A percentile compares a stretch with the other conserved stretches of the same genome.
Evolutionary conservation across 2,113 vertebrate genomes (phyloP).

Genomic region (Ammodytes marinus): DNA sequence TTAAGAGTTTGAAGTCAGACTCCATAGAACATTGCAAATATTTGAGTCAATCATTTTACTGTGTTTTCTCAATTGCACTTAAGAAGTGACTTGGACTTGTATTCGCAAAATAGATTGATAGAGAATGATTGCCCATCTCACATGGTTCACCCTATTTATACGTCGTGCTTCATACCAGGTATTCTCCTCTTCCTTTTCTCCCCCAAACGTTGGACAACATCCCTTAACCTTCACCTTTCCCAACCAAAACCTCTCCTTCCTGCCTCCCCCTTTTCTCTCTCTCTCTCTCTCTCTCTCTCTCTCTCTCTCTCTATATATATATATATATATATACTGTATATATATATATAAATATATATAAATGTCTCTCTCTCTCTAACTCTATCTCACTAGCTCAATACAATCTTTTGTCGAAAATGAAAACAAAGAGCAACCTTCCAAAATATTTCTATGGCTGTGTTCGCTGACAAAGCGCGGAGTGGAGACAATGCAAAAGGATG

Average conservation of each 20-base stretch:
- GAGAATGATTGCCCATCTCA: slow-evolving; percentile 4
- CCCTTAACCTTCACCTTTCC: slow-evolving; percentile 63
- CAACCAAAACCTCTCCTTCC: slow-evolving; percentile 21
- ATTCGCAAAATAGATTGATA: too few relatives aligned
- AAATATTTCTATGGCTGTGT: slow-evolving; percentile 84
- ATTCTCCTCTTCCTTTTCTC: slow-evolving; percentile 8
- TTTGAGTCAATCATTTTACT: too few relatives aligned
- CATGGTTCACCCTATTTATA: slow-evolving; percentile 32
- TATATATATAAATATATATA: too few relatives aligned
- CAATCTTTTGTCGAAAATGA: slow-evolving; percentile 83
- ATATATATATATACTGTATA: too few relatives aligned
- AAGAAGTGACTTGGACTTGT: too few relatives aligned
- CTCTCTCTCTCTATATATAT: not conserved
- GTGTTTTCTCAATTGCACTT: too few relatives aligned
- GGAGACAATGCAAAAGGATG: slow-evolving; percentile 82
- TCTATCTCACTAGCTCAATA: slow-evolving; percentile 53
- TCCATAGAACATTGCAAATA: too few relatives aligned
- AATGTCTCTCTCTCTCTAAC: slow-evolving; percentile 3
- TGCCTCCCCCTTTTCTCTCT: not conserved
- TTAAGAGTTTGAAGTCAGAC: too few relatives aligned
- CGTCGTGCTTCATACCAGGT: not conserved
- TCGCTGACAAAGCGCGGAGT: slow-evolving; percentile 81
- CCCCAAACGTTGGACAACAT: slow-evolving; percentile 49
- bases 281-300: not conserved
- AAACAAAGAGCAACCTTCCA: slow-evolving; percentile 84